These are phyloP conservation scores for Cavia porcellus DNA, from an alignment of 2,113 vertebrate species.

Conservation along the genomic window DNA sequence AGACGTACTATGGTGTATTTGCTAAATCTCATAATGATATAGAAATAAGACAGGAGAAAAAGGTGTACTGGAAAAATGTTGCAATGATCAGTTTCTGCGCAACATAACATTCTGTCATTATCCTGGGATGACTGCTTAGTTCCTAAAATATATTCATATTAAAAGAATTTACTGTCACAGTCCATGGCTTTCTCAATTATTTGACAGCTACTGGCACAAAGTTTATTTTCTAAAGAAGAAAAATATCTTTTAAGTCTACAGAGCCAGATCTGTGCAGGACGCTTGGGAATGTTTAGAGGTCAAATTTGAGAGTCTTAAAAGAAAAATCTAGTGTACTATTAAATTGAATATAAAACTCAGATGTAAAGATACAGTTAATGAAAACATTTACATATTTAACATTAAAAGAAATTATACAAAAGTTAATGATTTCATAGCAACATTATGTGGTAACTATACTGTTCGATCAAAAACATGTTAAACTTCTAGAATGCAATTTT, in stretches of 20 bases:
- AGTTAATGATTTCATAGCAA: slow-evolving; percentile 9
- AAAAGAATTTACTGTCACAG: slow-evolving; percentile 50
- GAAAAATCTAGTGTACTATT: not conserved
- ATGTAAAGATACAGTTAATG: not conserved
- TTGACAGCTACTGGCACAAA: slow-evolving; percentile 56
- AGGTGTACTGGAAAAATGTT: not conserved
- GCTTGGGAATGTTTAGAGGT: slow-evolving; percentile 4
- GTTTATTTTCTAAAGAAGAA: slow-evolving; percentile 5
- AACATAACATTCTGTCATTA: slow-evolving; percentile 32
- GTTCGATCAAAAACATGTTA: slow-evolving; percentile 27
- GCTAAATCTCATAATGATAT: not conserved
- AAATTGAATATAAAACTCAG: slow-evolving; percentile 4
- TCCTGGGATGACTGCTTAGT: not conserved
- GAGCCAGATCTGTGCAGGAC: not conserved
- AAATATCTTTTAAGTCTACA: not conserved
- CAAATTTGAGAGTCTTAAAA: not conserved
- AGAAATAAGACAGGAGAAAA: not conserved
- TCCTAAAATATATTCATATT: not conserved
- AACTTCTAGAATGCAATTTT: slow-evolving; percentile 21
- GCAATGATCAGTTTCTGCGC: not conserved
- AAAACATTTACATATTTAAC: slow-evolving; percentile 21
- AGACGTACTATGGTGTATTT: slow-evolving; percentile 1
- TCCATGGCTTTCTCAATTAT: slow-evolving; percentile 15
- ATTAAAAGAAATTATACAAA: slow-evolving; percentile 37
- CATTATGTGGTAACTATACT: not conserved